Evolutionary conservation across 2,113 vertebrate genomes (phyloP).

Genomic region (Nanger granti): DNA sequence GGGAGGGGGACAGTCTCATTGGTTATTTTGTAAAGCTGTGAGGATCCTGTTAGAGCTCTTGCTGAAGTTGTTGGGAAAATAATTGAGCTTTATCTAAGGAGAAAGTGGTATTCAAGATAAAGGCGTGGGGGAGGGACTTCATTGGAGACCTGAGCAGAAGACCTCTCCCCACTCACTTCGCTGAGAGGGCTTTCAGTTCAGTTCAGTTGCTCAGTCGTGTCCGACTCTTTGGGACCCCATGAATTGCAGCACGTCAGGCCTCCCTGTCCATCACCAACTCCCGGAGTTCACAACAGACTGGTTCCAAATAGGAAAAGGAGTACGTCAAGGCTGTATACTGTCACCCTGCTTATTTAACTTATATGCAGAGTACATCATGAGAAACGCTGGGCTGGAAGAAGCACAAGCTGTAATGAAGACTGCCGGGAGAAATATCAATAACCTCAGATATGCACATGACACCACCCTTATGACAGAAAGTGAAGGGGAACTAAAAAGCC

Average conservation of each 20-base stretch:
- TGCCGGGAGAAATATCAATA: neutral
- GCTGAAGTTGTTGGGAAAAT: neutral
- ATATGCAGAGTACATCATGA: neutral
- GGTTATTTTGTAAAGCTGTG: neutral
- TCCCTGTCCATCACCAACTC: no score
- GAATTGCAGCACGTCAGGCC: no score
- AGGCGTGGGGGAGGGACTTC: neutral
- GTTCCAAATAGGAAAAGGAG: neutral
- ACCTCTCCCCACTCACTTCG: neutral
- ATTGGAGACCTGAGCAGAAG: neutral
- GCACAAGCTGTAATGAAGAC: neutral
- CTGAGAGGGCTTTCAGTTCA: neutral
- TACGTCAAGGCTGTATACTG: neutral
- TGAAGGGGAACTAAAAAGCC: neutral
- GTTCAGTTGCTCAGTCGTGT: no score
- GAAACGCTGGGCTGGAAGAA: neutral
- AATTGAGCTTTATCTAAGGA: neutral
- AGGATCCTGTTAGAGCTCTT: neutral
- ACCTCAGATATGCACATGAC: neutral
- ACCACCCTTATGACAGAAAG: neutral
- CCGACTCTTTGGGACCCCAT: no score
- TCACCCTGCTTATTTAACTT: neutral
- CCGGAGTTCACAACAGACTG: neutral
- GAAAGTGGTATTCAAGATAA: neutral
- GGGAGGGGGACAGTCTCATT: neutral